Percentiles rank a stretch among this genome's conserved stretches.
Evolutionary conservation across 2,797 vertebrate genomes (phyloP).

Genomic region (Pipistrellus nathusii): DNA sequence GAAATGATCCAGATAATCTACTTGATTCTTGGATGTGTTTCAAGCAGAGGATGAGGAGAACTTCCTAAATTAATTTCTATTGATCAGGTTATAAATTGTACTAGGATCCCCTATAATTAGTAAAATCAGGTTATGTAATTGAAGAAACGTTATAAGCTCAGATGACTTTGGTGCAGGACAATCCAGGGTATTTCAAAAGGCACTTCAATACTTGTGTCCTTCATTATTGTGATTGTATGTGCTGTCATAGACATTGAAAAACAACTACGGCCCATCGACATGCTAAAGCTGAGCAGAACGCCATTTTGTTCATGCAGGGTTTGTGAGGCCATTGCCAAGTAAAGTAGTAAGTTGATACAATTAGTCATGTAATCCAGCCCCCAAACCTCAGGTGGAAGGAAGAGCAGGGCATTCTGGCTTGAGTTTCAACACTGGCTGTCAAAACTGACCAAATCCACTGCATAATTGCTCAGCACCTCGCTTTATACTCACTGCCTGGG

Average conservation of each 20-base stretch:
- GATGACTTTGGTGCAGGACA: not conserved
- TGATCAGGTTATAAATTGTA: not conserved
- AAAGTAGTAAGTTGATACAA: conserved; percentile 52
- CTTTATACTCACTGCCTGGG: not conserved
- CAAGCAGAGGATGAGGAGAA: conserved; percentile 16
- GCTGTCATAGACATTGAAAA: not conserved
- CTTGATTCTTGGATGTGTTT: conserved; percentile 9
- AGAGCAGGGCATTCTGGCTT: conserved; percentile 53
- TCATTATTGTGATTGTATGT: not conserved
- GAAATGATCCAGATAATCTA: not conserved
- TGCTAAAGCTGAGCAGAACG: not conserved
- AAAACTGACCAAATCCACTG: conserved; percentile 63
- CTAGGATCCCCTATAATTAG: not conserved
- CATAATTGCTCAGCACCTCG: conserved; percentile 58
- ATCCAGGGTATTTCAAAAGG: not conserved
- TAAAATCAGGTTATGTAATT: not conserved
- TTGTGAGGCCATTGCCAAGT: conserved; percentile 26
- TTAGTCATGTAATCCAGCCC: conserved; percentile 49
- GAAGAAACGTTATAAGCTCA: not conserved
- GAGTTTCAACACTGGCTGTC: conserved; percentile 61
- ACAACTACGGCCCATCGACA: not conserved
- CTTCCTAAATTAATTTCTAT: conserved; percentile 16
- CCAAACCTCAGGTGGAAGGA: conserved; percentile 40
- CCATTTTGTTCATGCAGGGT: not conserved
- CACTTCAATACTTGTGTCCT: not conserved